Base-by-base conservation (phyloP, 2,113 vertebrate species). In the Heteronetta atricapilla region DNA sequence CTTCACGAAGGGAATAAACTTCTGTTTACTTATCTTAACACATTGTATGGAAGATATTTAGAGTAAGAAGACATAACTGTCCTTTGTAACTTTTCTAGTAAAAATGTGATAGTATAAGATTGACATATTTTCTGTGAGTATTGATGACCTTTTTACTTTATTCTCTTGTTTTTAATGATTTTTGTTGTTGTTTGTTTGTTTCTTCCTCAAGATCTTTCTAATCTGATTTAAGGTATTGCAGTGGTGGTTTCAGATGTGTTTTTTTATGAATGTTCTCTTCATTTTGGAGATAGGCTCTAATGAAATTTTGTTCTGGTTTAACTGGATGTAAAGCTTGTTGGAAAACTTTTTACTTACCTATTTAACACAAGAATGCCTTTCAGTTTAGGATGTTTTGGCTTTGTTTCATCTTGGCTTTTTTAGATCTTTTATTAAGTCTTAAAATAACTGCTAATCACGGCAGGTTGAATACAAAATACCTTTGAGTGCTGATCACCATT, bases 271-370 rank as follows among this genome's bases (percentile, higher is more conserved):
- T 48, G 36, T 14, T 72, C 2, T n/a, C 77, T 70, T 55, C 0
- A 0, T 68, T 86, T 53, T 80, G 64, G 48, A 84, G 70, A 72
- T 72, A 17, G 80, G 17, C 25, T 40, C 28, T 88, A 86, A 64
- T 86, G 40, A 66, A 62, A 77, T 74, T 91, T 67, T 67, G 90
- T 12, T 88, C 89, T 80, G 8, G 76, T 94, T 89, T 83, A 82
- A 78, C 68, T 88, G 52, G 38, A 36, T 21, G 10, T 90, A 38
- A 84, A 53, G 52, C 75, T 91, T 95, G 21, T 70, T 9, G 14
- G 16, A 86, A 75, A 89, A 78, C 29, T 23, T 86, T 88, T 91
- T 86, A 73, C 40, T 89, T 82, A 53, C 8, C 11, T 17, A 19
- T 2, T n/a, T n/a, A n/a, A n/a, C n/a, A n/a, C 22, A 33, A 81